These are phyloP conservation scores for Anguilla megastoma DNA, from an alignment of 2,797 vertebrate species.

Conservation along the genomic window DNA sequence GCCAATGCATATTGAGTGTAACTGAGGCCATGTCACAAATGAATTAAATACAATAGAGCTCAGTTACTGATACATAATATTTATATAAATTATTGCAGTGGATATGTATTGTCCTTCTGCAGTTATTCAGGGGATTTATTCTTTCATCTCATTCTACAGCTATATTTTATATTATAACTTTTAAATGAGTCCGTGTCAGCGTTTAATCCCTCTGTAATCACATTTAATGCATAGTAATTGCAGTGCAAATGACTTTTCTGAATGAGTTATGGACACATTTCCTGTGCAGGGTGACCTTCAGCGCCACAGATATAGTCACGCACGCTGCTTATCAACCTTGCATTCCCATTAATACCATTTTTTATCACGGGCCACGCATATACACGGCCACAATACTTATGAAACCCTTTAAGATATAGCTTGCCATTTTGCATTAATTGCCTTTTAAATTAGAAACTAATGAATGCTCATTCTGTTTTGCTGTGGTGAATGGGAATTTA, in stretches of 20 bases:
- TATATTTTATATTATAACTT: neutral
- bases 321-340: neutral
- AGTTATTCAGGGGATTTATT: neutral
- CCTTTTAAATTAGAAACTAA: neutral
- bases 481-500: neutral
- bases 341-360: neutral
- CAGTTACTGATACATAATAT: neutral
- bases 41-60: neutral
- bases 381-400: neutral
- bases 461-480: neutral
- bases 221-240: conserved; percentile 13
- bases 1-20: neutral
- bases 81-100: neutral
- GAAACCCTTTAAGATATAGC: neutral
- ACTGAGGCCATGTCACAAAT: neutral
- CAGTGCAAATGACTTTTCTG: conserved; percentile 13
- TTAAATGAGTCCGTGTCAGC: neutral
- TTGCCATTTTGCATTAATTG: neutral
- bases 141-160: neutral
- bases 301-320: neutral
- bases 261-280: conserved; percentile 20
- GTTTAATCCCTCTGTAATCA: conserved; percentile 7
- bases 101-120: neutral
- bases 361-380: neutral
- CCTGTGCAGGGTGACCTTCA: conserved; percentile 14